These are phyloP conservation scores for Rhagoletis pomonella DNA, from an alignment of 1,140 invertebrate species.

Conservation along the genomic window DNA sequence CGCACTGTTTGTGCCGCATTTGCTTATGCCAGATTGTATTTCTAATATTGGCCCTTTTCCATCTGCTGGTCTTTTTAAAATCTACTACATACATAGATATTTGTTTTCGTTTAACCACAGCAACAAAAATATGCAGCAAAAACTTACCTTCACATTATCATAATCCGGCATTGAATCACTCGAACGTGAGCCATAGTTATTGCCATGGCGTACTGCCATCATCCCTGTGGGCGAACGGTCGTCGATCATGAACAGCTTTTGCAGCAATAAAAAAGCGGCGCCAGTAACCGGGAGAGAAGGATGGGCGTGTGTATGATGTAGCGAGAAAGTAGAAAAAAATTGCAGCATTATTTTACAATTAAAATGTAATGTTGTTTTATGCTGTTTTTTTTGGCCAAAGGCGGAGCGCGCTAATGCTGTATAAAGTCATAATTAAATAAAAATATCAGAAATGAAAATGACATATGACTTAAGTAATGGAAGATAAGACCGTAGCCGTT, in stretches of 20 bases:
- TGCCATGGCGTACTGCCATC: slow-evolving; percentile 68
- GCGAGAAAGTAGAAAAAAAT: slow-evolving; percentile 18
- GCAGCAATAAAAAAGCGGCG: background rate
- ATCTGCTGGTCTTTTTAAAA: background rate
- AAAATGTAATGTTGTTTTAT: slow-evolving; percentile 30
- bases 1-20: background rate
- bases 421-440: background rate
- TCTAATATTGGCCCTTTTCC: slow-evolving; percentile 13
- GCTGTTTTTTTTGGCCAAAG: background rate
- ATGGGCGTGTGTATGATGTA: background rate
- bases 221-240: slow-evolving; percentile 71
- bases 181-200: slow-evolving; percentile 68
- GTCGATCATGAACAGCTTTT: slow-evolving; percentile 73
- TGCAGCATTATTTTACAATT: slow-evolving; percentile 39
- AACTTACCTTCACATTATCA: slow-evolving; percentile 78
- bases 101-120: background rate
- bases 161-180: slow-evolving; percentile 75
- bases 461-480: background rate
- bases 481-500: background rate
- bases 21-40: background rate
- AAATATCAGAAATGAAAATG: background rate
- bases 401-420: background rate
- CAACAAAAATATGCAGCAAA: slow-evolving; percentile 52
- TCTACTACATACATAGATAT: background rate
- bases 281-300: background rate